Evolutionary conservation across 2,888 invertebrate genomes (phyloP), one percentile per base, ranked within the genome.

Genomic region (Luperina testacea): DNA sequence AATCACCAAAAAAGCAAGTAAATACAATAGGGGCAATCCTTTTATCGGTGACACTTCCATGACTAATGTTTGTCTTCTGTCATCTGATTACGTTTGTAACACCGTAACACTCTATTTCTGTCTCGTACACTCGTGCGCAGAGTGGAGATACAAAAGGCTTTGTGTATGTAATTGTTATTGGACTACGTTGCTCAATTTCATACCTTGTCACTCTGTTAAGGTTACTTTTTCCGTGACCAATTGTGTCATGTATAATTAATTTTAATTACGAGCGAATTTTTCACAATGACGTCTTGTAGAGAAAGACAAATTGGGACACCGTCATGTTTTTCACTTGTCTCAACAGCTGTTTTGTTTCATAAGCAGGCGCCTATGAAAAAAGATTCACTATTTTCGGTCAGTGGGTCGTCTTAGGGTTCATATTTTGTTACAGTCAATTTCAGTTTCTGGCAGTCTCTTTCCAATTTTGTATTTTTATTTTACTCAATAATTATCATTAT

Each of bases 11-110:
- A 73, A 80, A 80, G 48, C 45, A 17, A 63, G 61, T 80, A 53
- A 7, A 53, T 17, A 80, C 61, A 75, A 75, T 65, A 53, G 53
- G 45, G 53, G 38, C 48, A 67, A 57, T 51, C 48, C 71, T 73
- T 77, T 57, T 53, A 71, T 59, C 59, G 5, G 8, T 80, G 59
- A 68, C 20, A 38, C 51, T 38, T 64, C 45, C 51, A 74, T 85
- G 76, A 80, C 64, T 75, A 79, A 87, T 80, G 68, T 81, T 76
- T 72, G 65, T 81, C 65, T 78, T 73, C 64, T 70, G 74, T 79
- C 73, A 64, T 72, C 75, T 64, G 76, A 78, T 82, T 77, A 76
- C 71, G 71, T 71, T 69, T 68, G 79, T 75, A 67, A 57, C 59
- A 42, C 67, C 59, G 70, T 80, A 76, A 64, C 57, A 78, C 38